phyloP scores from a whole-genome alignment of 2,888 invertebrate species.

The Caenorhabditis sp. region DNA sequence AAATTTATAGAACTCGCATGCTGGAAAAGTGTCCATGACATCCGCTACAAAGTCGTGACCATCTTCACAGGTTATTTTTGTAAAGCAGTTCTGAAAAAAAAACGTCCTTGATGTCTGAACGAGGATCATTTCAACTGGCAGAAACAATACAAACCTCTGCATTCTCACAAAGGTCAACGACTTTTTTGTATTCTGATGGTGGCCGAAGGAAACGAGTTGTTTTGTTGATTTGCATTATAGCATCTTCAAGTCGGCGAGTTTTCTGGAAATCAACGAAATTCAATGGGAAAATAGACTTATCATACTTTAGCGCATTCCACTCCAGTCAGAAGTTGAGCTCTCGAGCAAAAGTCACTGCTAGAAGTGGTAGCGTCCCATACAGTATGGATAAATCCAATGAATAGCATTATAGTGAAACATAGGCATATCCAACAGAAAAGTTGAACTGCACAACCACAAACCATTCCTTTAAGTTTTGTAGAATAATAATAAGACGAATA shows the following conservation, averaged over 20 bases:
- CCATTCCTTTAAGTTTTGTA: conserved; percentile 2
- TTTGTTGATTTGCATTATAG: conserved; percentile 43
- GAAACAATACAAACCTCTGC: conserved; percentile 51
- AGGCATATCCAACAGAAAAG: conserved; percentile 53
- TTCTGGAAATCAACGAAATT: conserved; percentile 26
- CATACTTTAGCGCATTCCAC: conserved; percentile 55
- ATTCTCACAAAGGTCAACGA: conserved; percentile 43
- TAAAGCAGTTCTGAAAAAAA: conserved; percentile 52
- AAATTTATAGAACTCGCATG: conserved; percentile 49
- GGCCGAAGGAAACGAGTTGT: conserved; percentile 49
- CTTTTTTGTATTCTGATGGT: conserved; percentile 38
- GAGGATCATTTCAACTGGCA: conserved; percentile 15
- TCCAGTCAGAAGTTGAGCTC: conserved; percentile 50
- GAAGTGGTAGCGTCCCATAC: conserved; percentile 29
- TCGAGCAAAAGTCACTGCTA: conserved; percentile 24
- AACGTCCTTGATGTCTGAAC: conserved; percentile 40
- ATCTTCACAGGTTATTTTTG: conserved; percentile 53
- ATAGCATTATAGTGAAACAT: conserved; percentile 18
- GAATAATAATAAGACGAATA: background rate
- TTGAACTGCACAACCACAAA: conserved; percentile 33
- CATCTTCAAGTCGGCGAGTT: conserved; percentile 32
- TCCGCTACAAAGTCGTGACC: conserved; percentile 54
- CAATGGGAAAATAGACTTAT: background rate
- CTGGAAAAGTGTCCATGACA: conserved; percentile 38
- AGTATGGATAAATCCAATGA: conserved; percentile 32